phyloP scores from a whole-genome alignment of 2,797 vertebrate genomes.

The Nasua narica region DNA sequence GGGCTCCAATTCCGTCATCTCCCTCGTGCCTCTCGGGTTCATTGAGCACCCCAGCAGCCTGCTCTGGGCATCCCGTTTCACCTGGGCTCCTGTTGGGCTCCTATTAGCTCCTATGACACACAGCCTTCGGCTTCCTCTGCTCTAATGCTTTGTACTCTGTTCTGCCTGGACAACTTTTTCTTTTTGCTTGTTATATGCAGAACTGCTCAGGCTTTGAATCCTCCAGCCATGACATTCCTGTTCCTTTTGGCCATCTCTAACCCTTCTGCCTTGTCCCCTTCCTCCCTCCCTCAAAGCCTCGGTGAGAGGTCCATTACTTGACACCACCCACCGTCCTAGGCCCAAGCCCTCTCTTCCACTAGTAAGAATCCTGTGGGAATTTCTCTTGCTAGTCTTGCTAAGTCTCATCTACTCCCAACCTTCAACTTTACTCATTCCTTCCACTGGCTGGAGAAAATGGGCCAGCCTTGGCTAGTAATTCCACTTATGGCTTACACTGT shows the following conservation, averaged over 20 bases:
- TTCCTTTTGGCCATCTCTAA: background rate
- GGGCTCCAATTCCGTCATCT: background rate
- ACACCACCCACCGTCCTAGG: background rate
- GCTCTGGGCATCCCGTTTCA: background rate
- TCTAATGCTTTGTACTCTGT: background rate
- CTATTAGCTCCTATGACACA: background rate
- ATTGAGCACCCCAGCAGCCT: background rate
- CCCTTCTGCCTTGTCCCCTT: background rate
- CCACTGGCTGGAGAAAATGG: background rate
- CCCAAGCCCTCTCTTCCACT: background rate
- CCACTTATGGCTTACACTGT: background rate
- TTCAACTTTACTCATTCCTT: background rate
- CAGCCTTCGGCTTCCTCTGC: background rate
- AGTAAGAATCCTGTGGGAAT: background rate
- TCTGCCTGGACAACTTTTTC: background rate
- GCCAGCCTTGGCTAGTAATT: background rate
- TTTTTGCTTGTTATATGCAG: background rate
- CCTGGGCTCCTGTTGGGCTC: background rate
- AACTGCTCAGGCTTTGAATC: background rate
- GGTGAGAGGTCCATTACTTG: background rate
- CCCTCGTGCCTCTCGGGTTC: background rate
- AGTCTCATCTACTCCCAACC: background rate
- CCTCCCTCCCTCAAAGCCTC: background rate
- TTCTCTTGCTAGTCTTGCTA: background rate
- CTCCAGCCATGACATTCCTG: background rate